Evolutionary conservation across 2,888 invertebrate genomes (phyloP).

Genomic region (Melieria picta): DNA sequence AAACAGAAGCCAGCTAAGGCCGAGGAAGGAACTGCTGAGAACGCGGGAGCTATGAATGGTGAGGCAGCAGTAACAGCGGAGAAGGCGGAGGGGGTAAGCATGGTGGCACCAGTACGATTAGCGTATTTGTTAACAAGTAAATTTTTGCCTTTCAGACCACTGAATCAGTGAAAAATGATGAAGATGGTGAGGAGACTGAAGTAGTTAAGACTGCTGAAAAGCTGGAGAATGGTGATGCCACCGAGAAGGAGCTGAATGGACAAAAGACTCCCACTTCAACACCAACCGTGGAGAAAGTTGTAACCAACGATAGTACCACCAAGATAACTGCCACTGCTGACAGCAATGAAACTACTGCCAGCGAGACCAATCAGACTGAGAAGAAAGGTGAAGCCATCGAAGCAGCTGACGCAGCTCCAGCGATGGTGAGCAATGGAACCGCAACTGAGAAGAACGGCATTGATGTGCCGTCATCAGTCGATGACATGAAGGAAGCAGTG

Average conservation of each 20-base stretch:
- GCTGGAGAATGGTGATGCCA: conserved; percentile 53
- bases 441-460: conserved; percentile 51
- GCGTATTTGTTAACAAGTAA: neutral
- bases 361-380: conserved; percentile 43
- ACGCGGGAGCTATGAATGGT: conserved; percentile 45
- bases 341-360: conserved; percentile 39
- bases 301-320: conserved; percentile 44
- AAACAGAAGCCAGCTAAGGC: conserved; percentile 84
- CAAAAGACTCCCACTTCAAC: conserved; percentile 46
- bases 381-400: conserved; percentile 41
- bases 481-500: conserved; percentile 45
- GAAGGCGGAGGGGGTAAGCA: conserved; percentile 74
- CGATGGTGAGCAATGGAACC: conserved; percentile 34
- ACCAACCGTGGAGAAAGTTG: conserved; percentile 45
- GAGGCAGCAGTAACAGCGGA: conserved; percentile 57
- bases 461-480: conserved; percentile 47
- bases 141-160: conserved; percentile 34
- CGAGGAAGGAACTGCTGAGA: conserved; percentile 66
- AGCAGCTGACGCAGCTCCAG: conserved; percentile 38
- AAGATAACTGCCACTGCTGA: conserved; percentile 38
- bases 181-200: conserved; percentile 32
- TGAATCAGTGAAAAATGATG: conserved; percentile 39
- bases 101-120: neutral
- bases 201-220: conserved; percentile 46
- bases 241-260: conserved; percentile 52